These are phyloP conservation scores for Felis chaus DNA, from an alignment of 2,113 vertebrate species.

Conservation along the genomic window DNA sequence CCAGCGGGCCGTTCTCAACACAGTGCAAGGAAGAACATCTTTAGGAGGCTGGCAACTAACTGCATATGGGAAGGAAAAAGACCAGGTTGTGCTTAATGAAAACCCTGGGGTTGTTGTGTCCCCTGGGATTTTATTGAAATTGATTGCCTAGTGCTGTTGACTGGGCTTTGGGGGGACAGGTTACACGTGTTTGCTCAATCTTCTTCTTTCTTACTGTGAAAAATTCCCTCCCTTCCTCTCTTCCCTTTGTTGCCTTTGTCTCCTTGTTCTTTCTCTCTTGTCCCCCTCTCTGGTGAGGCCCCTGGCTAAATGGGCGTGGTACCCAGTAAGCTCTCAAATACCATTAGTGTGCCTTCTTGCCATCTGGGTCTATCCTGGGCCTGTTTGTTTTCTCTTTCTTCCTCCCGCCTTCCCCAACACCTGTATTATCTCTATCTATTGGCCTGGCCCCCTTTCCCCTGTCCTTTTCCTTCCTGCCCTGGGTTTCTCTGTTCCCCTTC, in stretches of 20 bases:
- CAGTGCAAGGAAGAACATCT: background rate
- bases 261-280: background rate
- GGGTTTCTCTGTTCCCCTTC: background rate
- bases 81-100: constrained; percentile 42
- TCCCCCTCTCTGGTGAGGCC: background rate
- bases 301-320: background rate
- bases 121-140: constrained; percentile 8
- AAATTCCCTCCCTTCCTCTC: background rate
- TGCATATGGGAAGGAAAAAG: background rate
- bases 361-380: background rate
- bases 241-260: background rate
- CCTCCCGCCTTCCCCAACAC: no score
- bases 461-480: background rate
- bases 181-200: background rate
- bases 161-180: background rate
- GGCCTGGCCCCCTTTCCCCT: background rate
- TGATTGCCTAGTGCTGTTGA: background rate
- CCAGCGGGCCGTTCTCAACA: background rate
- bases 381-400: background rate
- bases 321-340: background rate
- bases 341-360: background rate
- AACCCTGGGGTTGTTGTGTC: constrained; percentile 31
- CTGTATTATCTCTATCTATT: background rate
- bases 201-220: background rate
- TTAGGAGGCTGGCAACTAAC: background rate